phyloP scores from a whole-genome alignment of 2,797 vertebrate species.

The Diceros bicornis region DNA sequence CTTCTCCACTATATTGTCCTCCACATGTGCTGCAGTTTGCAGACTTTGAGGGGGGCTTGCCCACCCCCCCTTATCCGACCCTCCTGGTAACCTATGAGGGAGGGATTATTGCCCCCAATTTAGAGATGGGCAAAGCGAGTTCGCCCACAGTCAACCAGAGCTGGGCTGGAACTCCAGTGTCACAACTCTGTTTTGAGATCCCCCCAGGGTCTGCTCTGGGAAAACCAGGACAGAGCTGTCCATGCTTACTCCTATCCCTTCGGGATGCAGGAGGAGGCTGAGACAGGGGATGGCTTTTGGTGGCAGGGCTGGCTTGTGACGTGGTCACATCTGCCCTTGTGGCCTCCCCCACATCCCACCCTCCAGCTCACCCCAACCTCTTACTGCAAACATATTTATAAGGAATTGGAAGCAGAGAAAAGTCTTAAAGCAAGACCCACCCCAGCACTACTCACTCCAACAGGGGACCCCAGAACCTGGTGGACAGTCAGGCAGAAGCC shows the following conservation, averaged over 20 bases:
- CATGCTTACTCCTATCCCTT: fast-evolving
- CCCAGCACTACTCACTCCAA: not conserved
- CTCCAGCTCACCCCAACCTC: not conserved
- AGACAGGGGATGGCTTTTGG: not conserved
- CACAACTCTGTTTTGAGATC: not conserved
- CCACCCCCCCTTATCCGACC: fast-evolving
- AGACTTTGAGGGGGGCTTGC: fast-evolving
- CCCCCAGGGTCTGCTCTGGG: not conserved
- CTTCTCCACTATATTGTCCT: not conserved
- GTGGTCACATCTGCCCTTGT: not conserved
- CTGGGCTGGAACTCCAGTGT: not conserved
- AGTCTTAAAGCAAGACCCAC: not conserved
- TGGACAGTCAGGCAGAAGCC: fast-evolving
- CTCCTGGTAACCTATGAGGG: too few relatives aligned
- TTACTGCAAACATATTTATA: not conserved
- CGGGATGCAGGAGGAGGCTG: fast-evolving
- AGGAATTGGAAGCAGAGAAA: not conserved
- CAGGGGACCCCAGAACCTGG: too few relatives aligned
- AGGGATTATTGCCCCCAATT: not conserved
- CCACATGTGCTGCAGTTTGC: fast-evolving
- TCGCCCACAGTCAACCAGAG: fast-evolving
- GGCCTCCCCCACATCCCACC: not conserved
- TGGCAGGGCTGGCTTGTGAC: too few relatives aligned
- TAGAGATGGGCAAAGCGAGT: not conserved
- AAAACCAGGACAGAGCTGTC: not conserved